Conservation (phyloP, 1,140 invertebrate genomes). For the Drosophila varians region DNA sequence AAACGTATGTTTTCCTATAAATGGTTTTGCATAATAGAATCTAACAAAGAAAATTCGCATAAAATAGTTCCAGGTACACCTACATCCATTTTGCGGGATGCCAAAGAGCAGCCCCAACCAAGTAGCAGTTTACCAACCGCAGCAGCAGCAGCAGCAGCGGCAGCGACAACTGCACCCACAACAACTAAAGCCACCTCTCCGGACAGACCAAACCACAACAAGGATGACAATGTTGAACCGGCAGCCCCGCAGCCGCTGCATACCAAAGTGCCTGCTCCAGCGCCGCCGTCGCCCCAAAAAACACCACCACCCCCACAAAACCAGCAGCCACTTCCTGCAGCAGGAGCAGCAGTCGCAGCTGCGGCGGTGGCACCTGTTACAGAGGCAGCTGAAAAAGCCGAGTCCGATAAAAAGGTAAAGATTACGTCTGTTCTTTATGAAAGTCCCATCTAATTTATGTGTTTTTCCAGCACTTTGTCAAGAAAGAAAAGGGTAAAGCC, state of each 20-base stretch:
- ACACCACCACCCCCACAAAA: constrained; percentile 39
- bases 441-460: neutral
- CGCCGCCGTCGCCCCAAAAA: constrained; percentile 56
- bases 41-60: neutral
- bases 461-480: constrained; percentile 83
- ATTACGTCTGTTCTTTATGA: neutral
- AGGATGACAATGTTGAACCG: constrained; percentile 59
- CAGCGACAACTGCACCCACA: constrained; percentile 37
- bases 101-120: constrained; percentile 82
- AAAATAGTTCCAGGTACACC: constrained; percentile 80
- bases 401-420: constrained; percentile 64
- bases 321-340: constrained; percentile 38
- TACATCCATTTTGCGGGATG: constrained; percentile 81
- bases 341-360: constrained; percentile 24
- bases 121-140: constrained; percentile 76
- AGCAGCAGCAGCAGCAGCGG: constrained; percentile 38
- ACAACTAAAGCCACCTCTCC: constrained; percentile 66
- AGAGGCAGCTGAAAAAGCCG: constrained; percentile 51
- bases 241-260: constrained; percentile 43
- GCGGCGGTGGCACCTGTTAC: constrained; percentile 36
- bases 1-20: constrained; percentile 85
- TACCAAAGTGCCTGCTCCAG: constrained; percentile 76
- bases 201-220: constrained; percentile 70
- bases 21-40: too few species aligned
- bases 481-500: constrained; percentile 90